Evolutionary conservation across 2,797 vertebrate genomes (phyloP).

Genomic region (Protosalanx chinensis): DNA sequence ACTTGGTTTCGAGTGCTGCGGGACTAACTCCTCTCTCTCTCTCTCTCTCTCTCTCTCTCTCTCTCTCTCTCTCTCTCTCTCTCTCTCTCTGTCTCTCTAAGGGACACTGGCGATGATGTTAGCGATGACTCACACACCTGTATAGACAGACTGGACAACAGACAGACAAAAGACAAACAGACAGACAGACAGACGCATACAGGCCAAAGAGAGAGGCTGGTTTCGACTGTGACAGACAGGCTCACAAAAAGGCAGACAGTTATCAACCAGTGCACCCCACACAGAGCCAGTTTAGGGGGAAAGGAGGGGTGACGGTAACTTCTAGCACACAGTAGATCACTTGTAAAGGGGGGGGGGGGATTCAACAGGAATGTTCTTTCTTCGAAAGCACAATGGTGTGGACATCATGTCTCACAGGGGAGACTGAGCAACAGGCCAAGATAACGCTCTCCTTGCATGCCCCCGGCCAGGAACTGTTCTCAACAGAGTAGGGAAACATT

Average conservation of each 20-base stretch:
- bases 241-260: conserved; percentile 10
- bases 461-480: background rate
- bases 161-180: background rate
- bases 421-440: background rate
- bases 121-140: conserved; percentile 6
- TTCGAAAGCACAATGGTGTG: background rate
- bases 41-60: conserved; percentile 10
- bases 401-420: background rate
- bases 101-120: conserved; percentile 24
- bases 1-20: background rate
- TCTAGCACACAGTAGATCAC: background rate
- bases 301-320: background rate
- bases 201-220: background rate
- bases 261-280: background rate
- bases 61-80: background rate
- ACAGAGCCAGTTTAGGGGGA: background rate
- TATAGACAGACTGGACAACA: background rate
- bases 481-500: background rate
- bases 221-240: background rate
- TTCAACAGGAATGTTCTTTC: background rate
- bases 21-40: background rate
- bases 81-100: conserved; percentile 6
- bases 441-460: background rate
- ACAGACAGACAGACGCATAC: background rate
- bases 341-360: background rate